Conservation (phyloP, 1,140 invertebrate genomes). For the Zaprionus nigranus region DNA sequence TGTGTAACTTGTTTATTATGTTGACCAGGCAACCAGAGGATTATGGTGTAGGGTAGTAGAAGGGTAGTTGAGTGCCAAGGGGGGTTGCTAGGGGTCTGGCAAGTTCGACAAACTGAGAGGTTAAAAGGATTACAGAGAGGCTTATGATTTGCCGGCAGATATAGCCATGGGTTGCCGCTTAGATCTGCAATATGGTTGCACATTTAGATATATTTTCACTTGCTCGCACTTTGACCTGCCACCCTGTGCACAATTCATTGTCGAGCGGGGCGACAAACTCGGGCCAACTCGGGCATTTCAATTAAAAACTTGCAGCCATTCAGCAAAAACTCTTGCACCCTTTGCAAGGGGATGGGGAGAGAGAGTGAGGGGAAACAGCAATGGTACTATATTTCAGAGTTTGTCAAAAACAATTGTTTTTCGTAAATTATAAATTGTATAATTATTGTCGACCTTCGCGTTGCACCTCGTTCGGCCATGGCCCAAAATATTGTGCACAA, state of each 20-base stretch:
- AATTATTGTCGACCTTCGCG: slow-evolving; percentile 73
- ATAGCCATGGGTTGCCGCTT: neutral
- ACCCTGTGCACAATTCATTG: slow-evolving; percentile 39
- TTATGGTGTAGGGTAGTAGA: neutral
- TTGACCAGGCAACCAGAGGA: slow-evolving; percentile 40
- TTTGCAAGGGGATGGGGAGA: slow-evolving; percentile 11
- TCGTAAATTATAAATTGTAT: slow-evolving; percentile 70
- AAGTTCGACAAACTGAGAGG: neutral
- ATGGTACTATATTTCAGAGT: slow-evolving; percentile 48
- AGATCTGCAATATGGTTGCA: neutral
- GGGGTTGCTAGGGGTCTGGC: neutral
- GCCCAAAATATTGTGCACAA: slow-evolving; percentile 50
- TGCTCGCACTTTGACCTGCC: slow-evolving; percentile 2
- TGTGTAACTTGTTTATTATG: slow-evolving; percentile 46
- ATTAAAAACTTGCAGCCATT: slow-evolving; percentile 71
- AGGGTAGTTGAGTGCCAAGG: too few species aligned
- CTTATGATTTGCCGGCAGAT: neutral
- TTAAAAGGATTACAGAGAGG: neutral
- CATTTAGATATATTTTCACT: neutral
- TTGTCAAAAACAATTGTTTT: slow-evolving; percentile 78
- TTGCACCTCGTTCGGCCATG: slow-evolving; percentile 29
- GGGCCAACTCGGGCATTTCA: slow-evolving; percentile 57
- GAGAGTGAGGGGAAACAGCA: neutral
- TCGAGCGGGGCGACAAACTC: slow-evolving; percentile 30
- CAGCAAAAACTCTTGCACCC: slow-evolving; percentile 50